Evolutionary conservation across 2,797 vertebrate genomes (phyloP), one percentile per base, ranked within the genome.

Genomic region (Semotilus atromaculatus): DNA sequence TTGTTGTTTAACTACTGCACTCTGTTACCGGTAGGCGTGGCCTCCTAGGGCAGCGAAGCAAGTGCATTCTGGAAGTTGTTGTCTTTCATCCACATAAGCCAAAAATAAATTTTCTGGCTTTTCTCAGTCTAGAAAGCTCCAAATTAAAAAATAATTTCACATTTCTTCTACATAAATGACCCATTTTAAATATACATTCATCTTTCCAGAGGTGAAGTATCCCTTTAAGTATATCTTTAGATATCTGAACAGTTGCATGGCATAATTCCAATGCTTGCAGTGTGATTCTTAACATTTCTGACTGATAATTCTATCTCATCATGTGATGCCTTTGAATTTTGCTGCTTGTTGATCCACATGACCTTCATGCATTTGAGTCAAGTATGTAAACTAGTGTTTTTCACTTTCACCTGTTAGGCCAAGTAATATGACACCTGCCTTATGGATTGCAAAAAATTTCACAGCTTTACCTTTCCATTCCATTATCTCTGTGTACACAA

Each of bases 221-320:
- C n/a, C n/a, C n/a, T n/a, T n/a, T 9, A 29, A n/a, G n/a, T 62
- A 51, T 34, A 43, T 60, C 36, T 38, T 38, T 55, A 40, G 51
- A 81, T 73, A 72, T 82, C 70, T 64, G 55, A 82, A 73, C 68
- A 73, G 38, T 73, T 36, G 40, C 21, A 51, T 64, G 55, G 23
- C 21, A 82, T 73, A n/a, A 64, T 74, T 74, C 21, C 34, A 55
- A 82, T 48, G 40, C 36, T 29, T 13, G 55, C 10, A 48, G 4
- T 48, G 19, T 16, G n/a, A 43, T 74, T 29, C 7, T 45, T 48
- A 3, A 36, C 51, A 36, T 80, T 67, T 2, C 43, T 48, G 62
- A 51, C 3, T 67, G 29, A 64, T 19, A 14, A 31, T 43, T 64
- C 0, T 1, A 5, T 73, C 31, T 36, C 19, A 75, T 55, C 5